phyloP scores from a whole-genome alignment of 2,113 vertebrate genomes.

The Cichladusa arquata region DNA sequence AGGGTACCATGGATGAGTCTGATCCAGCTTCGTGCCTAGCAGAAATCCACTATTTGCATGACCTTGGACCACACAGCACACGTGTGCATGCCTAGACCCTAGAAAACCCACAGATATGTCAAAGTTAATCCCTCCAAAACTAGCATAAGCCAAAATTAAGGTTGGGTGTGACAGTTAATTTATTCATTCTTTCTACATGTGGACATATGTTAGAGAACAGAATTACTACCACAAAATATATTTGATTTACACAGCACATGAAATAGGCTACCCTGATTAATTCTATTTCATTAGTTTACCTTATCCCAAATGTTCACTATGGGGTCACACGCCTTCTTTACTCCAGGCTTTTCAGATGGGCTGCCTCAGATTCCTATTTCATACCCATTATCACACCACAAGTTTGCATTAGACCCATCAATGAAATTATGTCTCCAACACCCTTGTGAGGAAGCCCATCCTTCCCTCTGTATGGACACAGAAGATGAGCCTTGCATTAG shows the following conservation, averaged over 20 bases:
- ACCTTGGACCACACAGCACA: background rate
- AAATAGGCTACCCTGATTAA: background rate
- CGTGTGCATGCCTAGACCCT: accelerated
- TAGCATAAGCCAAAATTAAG: background rate
- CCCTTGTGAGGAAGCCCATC: background rate
- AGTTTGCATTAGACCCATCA: background rate
- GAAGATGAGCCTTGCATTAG: background rate
- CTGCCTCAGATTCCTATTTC: background rate
- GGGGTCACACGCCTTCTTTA: background rate
- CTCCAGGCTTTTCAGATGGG: accelerated
- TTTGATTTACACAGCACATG: background rate
- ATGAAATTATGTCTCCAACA: background rate
- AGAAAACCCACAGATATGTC: background rate
- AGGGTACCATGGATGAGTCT: accelerated
- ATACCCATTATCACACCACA: background rate
- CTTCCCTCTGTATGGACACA: background rate
- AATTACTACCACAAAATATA: background rate
- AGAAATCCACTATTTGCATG: accelerated
- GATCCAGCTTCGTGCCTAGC: background rate
- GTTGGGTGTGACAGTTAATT: background rate
- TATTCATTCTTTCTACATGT: background rate
- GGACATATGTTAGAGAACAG: accelerated
- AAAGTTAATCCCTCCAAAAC: background rate
- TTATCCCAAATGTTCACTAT: background rate
- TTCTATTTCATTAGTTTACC: background rate